Conservation (phyloP, 2,113 vertebrate genomes). For the Crotalus helleri region DNA sequence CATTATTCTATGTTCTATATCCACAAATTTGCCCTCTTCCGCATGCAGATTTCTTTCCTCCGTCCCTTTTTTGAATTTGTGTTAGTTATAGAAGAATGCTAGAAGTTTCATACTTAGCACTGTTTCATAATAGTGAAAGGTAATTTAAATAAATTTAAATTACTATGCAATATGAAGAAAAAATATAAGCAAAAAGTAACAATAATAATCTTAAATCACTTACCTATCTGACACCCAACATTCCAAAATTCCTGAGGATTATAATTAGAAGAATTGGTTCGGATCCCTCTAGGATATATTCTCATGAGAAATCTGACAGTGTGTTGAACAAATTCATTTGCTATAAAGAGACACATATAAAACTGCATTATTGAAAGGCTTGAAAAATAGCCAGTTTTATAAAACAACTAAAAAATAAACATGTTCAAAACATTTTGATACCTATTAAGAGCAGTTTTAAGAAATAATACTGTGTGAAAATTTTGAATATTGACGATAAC, state of each 20-base stretch:
- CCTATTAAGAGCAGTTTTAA: background rate
- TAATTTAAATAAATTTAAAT: background rate
- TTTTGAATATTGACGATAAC: background rate
- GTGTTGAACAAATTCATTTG: slow-evolving; percentile 76
- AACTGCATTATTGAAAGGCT: background rate
- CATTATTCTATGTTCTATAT: background rate
- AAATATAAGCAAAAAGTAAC: background rate
- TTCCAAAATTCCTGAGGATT: slow-evolving; percentile 91
- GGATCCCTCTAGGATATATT: slow-evolving; percentile 79
- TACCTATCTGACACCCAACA: slow-evolving; percentile 85
- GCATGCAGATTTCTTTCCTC: background rate
- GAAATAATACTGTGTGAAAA: background rate
- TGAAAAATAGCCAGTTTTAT: background rate
- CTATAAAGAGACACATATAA: slow-evolving; percentile 56
- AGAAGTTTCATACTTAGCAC: background rate
- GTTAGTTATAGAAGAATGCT: background rate
- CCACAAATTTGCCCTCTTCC: background rate
- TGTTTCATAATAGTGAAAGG: background rate
- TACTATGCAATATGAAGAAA: background rate
- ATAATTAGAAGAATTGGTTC: slow-evolving; percentile 81
- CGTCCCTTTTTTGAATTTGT: background rate
- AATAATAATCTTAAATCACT: slow-evolving; percentile 29
- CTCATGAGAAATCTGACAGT: slow-evolving; percentile 81
- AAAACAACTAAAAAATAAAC: background rate
- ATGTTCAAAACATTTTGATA: background rate